These are phyloP conservation scores for Cosmia trapezina DNA, from an alignment of 2,888 invertebrate species.

Conservation along the genomic window DNA sequence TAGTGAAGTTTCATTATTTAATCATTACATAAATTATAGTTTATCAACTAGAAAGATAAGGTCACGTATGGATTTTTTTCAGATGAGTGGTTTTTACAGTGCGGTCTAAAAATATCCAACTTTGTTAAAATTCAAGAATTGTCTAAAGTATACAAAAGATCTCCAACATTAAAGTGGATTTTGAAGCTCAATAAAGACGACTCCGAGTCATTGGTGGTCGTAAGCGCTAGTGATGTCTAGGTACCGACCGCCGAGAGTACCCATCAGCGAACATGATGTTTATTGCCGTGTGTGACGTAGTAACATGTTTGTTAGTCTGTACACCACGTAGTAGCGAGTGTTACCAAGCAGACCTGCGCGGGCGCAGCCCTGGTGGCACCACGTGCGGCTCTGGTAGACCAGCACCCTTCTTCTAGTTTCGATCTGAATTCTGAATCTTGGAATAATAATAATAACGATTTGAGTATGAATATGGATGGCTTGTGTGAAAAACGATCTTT, in stretches of 20 bases:
- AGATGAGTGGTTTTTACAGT: background rate
- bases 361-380: background rate
- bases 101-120: background rate
- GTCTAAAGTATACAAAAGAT: too few relatives aligned
- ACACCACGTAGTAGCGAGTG: background rate
- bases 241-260: background rate
- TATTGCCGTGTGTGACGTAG: background rate
- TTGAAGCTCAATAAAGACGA: background rate
- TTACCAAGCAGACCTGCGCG: background rate
- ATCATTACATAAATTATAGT: background rate
- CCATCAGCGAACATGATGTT: background rate
- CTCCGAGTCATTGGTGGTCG: background rate
- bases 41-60: background rate
- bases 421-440: background rate
- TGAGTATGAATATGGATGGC: background rate
- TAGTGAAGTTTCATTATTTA: background rate
- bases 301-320: background rate
- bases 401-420: background rate
- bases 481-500: background rate
- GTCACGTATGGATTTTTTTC: background rate
- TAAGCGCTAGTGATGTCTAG: background rate
- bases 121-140: background rate
- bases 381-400: conserved; percentile 19
- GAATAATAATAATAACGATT: background rate
- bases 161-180: too few relatives aligned